These are phyloP conservation scores for Drosophila hamatofila DNA, from an alignment of 2,888 invertebrate genomes.

Conservation along the genomic window DNA sequence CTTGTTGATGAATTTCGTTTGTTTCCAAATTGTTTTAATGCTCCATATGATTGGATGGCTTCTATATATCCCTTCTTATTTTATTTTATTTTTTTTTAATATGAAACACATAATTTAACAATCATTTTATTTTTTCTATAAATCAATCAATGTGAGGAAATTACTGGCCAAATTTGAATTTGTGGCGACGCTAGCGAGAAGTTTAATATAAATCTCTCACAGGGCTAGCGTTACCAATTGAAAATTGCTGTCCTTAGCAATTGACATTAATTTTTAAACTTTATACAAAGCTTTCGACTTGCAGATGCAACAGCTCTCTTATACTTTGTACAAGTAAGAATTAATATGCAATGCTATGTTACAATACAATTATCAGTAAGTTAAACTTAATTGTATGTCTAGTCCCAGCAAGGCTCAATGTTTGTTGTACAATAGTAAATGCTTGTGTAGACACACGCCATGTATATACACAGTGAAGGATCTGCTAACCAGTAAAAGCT, in stretches of 20 bases:
- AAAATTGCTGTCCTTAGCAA: constrained; percentile 50
- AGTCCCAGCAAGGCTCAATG: constrained; percentile 38
- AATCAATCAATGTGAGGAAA: constrained; percentile 30
- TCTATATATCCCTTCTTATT: no score
- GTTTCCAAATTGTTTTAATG: not conserved
- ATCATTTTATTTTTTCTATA: constrained; percentile 11
- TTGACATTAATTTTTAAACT: constrained; percentile 41
- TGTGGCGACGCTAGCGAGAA: constrained; percentile 71
- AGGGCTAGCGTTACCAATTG: constrained; percentile 39
- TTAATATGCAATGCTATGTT: constrained; percentile 35
- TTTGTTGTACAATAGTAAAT: constrained; percentile 67
- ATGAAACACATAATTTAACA: constrained; percentile 1
- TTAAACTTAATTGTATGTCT: constrained; percentile 71
- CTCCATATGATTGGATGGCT: not conserved
- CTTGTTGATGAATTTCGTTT: no score
- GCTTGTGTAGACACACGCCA: constrained; percentile 36
- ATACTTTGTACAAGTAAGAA: constrained; percentile 42
- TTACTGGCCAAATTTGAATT: constrained; percentile 42
- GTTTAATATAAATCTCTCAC: constrained; percentile 85
- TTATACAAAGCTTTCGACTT: constrained; percentile 52
- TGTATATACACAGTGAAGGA: constrained; percentile 41
- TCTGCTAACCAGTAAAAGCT: constrained; percentile 44
- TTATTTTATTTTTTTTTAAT: not conserved
- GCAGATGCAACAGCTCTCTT: constrained; percentile 47
- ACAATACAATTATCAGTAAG: constrained; percentile 65